Base-by-base conservation (phyloP, 2,797 vertebrate species). In the Nannoperca obscura region DNA sequence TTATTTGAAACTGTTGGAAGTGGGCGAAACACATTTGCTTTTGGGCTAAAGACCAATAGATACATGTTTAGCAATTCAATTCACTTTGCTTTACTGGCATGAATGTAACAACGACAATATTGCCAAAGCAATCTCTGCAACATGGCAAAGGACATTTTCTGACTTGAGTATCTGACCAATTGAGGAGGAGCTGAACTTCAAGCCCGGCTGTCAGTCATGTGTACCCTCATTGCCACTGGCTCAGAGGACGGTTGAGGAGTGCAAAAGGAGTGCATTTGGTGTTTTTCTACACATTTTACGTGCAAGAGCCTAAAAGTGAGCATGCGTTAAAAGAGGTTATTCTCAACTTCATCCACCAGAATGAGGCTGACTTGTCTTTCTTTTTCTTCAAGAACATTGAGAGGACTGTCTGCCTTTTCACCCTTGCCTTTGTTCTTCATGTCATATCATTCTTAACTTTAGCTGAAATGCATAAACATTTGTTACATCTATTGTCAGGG, bases 191-290 rank as follows among this genome's bases (percentile, higher is more conserved):
- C 19, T 44, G 14, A 42, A 12, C 58, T 13, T 40, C 42, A 44
- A 22, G 72, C 63, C 13, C 49, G 66, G 59, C 71, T 71, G 65
- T 54, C 71, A 59, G 11, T 75, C 78, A 83, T 60, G 24, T 77
- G 27, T 12, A n/a, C 11, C 17, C 22, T 19, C 20, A 46, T n/a
- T n/a, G 12, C n/a, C 15, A 34, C 34, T 34, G 7, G 7, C 15
- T 13, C 36, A 60, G 30, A 32, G 32, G 44, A 69, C 42, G 52
- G 44, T 12, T 50, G 12, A 70, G 66, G 22, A 22, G 32, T 32
- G 32, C 44, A 67, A 22, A 1, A 24, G 10, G 49, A 74, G 24
- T 53, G 63, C 40, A 57, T 72, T 69, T 30, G 2, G 15, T 52
- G n/a, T 46, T 70, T 81, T 64, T 62, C 22, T 44, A 46, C 15